Conservation (phyloP, 2,797 vertebrate genomes). For the Percopsis omiscomaycus region DNA sequence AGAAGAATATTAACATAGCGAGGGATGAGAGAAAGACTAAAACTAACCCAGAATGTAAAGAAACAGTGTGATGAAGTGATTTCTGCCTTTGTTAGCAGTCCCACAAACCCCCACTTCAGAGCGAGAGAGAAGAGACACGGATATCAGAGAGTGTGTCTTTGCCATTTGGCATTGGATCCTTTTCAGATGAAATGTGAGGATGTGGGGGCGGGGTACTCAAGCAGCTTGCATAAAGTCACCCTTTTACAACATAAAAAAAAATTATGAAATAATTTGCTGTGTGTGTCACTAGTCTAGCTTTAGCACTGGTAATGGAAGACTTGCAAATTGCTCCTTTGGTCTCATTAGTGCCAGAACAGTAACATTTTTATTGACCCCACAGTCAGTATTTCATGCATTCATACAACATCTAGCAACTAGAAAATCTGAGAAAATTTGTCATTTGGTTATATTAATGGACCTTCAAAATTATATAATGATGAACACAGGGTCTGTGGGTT, state of each 20-base stretch:
- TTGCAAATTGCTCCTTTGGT: constrained; percentile 47
- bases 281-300: constrained; percentile 39
- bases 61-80: background rate
- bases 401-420: no score
- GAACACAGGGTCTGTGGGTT: background rate
- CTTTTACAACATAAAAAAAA: constrained; percentile 49
- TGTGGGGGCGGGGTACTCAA: constrained; percentile 8
- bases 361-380: background rate
- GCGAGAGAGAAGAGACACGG: constrained; percentile 50
- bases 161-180: constrained; percentile 59
- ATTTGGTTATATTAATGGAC: background rate
- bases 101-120: constrained; percentile 30
- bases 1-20: background rate
- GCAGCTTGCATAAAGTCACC: constrained; percentile 48
- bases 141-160: constrained; percentile 22
- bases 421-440: no score
- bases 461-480: constrained; percentile 4
- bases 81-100: constrained; percentile 4
- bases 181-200: constrained; percentile 34
- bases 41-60: background rate
- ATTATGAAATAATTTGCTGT: constrained; percentile 50
- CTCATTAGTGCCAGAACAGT: constrained; percentile 10
- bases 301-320: constrained; percentile 28
- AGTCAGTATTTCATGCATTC: no score
- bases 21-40: background rate